Evolutionary conservation across 2,113 vertebrate genomes (phyloP), one percentile per base, ranked within the genome.

Genomic region (Egretta garzetta): DNA sequence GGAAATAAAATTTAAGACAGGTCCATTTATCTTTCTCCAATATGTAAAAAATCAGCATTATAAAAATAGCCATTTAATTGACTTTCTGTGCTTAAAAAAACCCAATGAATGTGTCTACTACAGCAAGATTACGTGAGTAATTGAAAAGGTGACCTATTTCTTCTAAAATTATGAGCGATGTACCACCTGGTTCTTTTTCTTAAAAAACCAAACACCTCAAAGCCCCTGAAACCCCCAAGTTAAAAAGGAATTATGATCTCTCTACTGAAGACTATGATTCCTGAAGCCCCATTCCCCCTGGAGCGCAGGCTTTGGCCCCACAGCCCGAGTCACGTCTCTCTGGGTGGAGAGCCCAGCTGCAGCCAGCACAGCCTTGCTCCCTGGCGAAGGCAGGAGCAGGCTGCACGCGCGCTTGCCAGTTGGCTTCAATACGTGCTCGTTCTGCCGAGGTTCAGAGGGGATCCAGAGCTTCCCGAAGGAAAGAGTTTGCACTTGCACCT

Each of bases 341-440:
- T 6, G 37, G 64, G 53, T 24, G 76, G 35, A 76, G 71, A 76
- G 67, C 33, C 18, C 11, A 28, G 73, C 50, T 26, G 17, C 20
- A 35, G 67, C 43, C 89, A 47, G 86, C 7, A 3, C 26, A 41
- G 83, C 70, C 35, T 17, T 3, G 50, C 64, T 87, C 50, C 55
- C 55, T 4, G 5, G 0, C 0, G 19, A 74, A 72, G 66, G 49
- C 85, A 5, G 21, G 43, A 79, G 52, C 47, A 50, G 77, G 60
- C 47, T 72, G 30, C 52, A 14, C 1, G 13, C 5, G 1, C 0
- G 8, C 64, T 87, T 32, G 24, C 52, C 3, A 0, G 2, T 35
- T 14, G 47, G 41, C 72, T 77, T 74, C 3, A 1, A 27, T 23
- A 49, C 43, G 6, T 0, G 2, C 26, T 84, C 0, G 1, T 49